These are phyloP conservation scores for Stomatorhinus ivindoensis DNA, from an alignment of 2,113 vertebrate genomes.

Conservation along the genomic window DNA sequence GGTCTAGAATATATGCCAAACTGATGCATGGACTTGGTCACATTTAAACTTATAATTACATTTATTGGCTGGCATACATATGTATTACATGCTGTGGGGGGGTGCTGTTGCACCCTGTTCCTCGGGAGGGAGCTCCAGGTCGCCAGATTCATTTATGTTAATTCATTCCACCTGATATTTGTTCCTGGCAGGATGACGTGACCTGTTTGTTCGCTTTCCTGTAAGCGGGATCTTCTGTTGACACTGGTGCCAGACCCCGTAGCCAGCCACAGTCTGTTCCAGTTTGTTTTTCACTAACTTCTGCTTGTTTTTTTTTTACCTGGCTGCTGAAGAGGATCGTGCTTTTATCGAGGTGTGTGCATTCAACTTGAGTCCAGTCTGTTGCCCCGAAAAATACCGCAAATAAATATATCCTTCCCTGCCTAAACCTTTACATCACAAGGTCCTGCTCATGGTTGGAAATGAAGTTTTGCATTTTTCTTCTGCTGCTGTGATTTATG, in stretches of 20 bases:
- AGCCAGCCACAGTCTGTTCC: neutral
- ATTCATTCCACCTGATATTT: neutral
- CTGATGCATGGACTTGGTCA: neutral
- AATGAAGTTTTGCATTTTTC: neutral
- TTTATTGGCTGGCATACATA: neutral
- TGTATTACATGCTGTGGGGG: neutral
- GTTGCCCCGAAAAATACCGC: neutral
- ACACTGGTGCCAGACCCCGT: neutral
- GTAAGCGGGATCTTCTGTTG: neutral
- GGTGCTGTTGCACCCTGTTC: neutral
- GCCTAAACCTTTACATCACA: neutral
- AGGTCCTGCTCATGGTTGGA: neutral
- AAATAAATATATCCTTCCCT: neutral
- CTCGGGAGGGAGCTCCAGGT: neutral
- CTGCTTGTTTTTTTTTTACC: neutral
- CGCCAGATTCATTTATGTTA: neutral
- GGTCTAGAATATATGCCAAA: neutral
- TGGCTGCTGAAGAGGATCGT: neutral
- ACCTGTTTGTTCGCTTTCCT: neutral
- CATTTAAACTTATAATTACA: neutral
- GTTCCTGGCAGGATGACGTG: neutral
- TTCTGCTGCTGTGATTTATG: neutral
- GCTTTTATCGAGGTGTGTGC: neutral
- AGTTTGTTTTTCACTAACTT: neutral
- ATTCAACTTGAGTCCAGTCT: neutral